phyloP scores from a whole-genome alignment of 2,888 invertebrate genomes.

The Lordiphosa fenestrarum region DNA sequence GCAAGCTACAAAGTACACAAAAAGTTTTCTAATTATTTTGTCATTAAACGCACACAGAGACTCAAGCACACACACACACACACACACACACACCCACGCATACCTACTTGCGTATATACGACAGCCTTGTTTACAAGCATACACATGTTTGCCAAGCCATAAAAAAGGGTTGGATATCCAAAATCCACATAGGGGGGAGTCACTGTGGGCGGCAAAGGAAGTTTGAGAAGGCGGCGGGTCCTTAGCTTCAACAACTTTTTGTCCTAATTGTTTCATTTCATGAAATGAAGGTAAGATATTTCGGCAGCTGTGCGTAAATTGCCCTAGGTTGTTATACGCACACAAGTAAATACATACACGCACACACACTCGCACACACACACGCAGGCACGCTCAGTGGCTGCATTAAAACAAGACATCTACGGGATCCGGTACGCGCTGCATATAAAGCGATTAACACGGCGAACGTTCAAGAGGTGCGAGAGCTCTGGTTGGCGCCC shows the following conservation, averaged over 20 bases:
- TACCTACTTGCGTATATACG: conserved; percentile 11
- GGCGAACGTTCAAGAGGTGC: conserved; percentile 40
- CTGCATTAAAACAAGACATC: conserved; percentile 71
- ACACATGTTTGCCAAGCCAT: conserved; percentile 71
- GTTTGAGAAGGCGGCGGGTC: conserved; percentile 25
- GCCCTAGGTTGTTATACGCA: conserved; percentile 64
- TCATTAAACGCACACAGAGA: conserved; percentile 76
- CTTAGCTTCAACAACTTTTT: conserved; percentile 63
- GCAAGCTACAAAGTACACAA: conserved; percentile 72
- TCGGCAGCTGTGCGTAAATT: conserved; percentile 75
- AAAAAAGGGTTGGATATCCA: conserved; percentile 73
- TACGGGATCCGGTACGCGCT: conserved; percentile 40
- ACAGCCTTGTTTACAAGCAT: conserved; percentile 54
- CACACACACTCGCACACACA: conserved; percentile 6
- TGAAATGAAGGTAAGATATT: conserved; percentile 74
- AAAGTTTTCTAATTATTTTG: conserved; percentile 80
- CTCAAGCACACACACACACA: conserved; percentile 21
- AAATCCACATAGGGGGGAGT: conserved; percentile 40
- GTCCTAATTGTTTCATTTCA: conserved; percentile 75
- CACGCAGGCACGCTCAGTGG: conserved; percentile 26
- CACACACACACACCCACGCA: conserved; percentile 16
- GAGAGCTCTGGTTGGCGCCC: conserved; percentile 19
- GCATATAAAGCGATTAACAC: conserved; percentile 75
- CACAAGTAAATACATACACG: conserved; percentile 13
- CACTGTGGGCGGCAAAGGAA: not conserved